Conservation (phyloP, 2,888 invertebrate species). For the Oithona nana region DNA sequence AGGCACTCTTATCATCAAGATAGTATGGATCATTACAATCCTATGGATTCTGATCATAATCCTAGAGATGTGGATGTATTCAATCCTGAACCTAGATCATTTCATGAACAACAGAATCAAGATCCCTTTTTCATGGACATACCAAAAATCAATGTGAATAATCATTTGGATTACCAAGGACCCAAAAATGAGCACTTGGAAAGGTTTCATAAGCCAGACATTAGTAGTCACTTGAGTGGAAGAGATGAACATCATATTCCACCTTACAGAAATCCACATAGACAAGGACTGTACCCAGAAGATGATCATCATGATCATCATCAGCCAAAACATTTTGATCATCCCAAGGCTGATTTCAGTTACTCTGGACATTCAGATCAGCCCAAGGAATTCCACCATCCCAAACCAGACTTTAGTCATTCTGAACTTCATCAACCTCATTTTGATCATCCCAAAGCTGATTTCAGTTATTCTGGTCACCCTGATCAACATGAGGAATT, state of each 20-base stretch:
- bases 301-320: background rate
- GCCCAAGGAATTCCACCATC: too few relatives aligned
- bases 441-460: background rate
- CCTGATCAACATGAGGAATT: too few relatives aligned
- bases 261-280: too few relatives aligned
- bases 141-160: background rate
- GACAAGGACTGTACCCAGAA: too few relatives aligned
- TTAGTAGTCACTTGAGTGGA: background rate
- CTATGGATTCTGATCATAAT: background rate
- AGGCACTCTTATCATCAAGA: background rate
- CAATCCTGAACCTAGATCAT: background rate
- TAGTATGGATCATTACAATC: background rate
- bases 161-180: too few relatives aligned
- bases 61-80: background rate
- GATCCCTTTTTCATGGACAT: background rate
- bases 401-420: background rate
- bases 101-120: background rate
- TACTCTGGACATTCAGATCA: too few relatives aligned
- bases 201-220: background rate
- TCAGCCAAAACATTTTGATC: too few relatives aligned
- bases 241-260: too few relatives aligned
- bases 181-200: too few relatives aligned
- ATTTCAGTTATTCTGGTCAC: background rate
- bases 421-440: too few relatives aligned
- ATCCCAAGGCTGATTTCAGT: too few relatives aligned